Evolutionary conservation across 2,888 invertebrate species (phyloP).

Genomic region (Encarsia formosa): DNA sequence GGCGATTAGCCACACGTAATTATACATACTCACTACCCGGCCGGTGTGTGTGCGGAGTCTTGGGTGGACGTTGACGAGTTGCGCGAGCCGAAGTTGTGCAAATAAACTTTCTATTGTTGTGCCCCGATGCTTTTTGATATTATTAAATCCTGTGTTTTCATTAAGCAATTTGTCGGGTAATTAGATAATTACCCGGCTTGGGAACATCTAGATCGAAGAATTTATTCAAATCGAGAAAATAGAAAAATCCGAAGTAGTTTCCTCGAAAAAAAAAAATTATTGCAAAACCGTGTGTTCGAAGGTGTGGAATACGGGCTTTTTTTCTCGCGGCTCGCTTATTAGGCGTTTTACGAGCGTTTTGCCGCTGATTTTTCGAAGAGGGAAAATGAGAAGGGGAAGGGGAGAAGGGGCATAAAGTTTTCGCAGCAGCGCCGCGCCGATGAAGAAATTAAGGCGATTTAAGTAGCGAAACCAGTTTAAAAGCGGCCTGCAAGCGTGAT

Average conservation of each 20-base stretch:
- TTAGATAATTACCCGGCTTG: no score
- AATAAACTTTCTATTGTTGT: no score
- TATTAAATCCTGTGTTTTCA: no score
- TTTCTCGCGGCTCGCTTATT: constrained; percentile 17
- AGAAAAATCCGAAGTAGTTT: no score
- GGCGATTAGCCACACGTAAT: constrained; percentile 19
- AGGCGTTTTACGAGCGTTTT: constrained; percentile 22
- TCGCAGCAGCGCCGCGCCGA: background rate
- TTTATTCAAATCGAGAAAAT: no score
- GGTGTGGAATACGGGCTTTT: background rate
- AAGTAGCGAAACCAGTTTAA: constrained; percentile 4
- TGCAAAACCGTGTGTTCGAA: no score
- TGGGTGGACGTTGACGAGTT: constrained; percentile 2
- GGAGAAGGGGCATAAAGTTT: background rate
- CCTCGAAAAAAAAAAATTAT: no score
- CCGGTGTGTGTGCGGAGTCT: background rate
- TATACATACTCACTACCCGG: background rate
- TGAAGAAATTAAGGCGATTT: constrained; percentile 17
- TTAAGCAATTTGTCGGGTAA: no score
- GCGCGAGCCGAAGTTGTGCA: background rate
- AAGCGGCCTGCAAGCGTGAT: background rate
- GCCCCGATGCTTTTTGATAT: no score
- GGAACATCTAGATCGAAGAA: no score
- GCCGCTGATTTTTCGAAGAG: constrained; percentile 4
- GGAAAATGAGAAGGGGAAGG: background rate